These are phyloP conservation scores for Oryzias celebensis DNA, from an alignment of 2,113 vertebrate species.

Conservation along the genomic window DNA sequence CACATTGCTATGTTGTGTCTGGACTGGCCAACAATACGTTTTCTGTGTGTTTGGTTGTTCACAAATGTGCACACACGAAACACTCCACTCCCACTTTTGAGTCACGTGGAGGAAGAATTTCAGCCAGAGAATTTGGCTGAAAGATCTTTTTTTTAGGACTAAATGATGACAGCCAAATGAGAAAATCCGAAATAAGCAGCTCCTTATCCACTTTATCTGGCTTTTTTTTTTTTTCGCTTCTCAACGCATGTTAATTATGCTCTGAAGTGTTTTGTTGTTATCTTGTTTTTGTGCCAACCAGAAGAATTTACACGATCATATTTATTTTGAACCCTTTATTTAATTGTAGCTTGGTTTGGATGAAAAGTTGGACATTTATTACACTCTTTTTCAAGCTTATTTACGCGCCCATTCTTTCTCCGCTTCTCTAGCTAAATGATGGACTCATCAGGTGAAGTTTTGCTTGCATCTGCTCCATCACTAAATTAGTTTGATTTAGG, in stretches of 20 bases:
- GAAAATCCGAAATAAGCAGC: constrained; percentile 33
- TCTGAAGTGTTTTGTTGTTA: constrained; percentile 6
- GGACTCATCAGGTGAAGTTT: constrained; percentile 61
- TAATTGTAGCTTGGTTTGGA: constrained; percentile 32
- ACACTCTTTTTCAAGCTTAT: constrained; percentile 38
- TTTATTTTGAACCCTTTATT: constrained; percentile 44
- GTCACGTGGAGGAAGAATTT: constrained; percentile 59
- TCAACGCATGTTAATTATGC: neutral
- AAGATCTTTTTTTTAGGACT: constrained; percentile 65
- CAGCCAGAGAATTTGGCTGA: constrained; percentile 58
- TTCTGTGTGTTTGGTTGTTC: constrained; percentile 50
- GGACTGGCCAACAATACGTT: constrained; percentile 62
- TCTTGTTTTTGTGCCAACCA: constrained; percentile 24
- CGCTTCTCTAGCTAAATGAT: constrained; percentile 45
- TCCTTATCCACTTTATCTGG: constrained; percentile 30
- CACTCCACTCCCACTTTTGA: constrained; percentile 29
- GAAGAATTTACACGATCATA: constrained; percentile 21
- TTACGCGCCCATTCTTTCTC: constrained; percentile 28
- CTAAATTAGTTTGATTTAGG: constrained; percentile 61
- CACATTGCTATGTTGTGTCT: constrained; percentile 69
- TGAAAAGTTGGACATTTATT: constrained; percentile 31
- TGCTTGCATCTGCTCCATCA: constrained; percentile 49
- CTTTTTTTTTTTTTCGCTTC: constrained; percentile 13
- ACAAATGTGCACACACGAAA: constrained; percentile 7
- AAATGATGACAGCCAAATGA: constrained; percentile 52